These are phyloP conservation scores for Metellina segmentata DNA, from an alignment of 2,888 invertebrate genomes.

Conservation along the genomic window DNA sequence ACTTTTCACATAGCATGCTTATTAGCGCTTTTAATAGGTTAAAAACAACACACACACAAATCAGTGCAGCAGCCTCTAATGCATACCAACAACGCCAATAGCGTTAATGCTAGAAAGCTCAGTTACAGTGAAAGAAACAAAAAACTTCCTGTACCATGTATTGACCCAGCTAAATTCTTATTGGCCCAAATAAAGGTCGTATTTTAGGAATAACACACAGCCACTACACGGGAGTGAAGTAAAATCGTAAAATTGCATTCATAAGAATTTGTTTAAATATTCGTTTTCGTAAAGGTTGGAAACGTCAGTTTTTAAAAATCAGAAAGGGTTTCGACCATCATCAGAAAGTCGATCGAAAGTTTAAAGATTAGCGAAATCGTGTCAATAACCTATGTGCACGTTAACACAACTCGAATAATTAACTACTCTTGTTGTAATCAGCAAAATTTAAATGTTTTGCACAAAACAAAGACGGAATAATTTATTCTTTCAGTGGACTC, in stretches of 20 bases:
- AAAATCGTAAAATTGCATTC: background rate
- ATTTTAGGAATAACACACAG: conserved; percentile 53
- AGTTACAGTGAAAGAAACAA: conserved; percentile 76
- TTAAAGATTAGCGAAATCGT: no score
- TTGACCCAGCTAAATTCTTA: conserved; percentile 73
- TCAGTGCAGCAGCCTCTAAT: conserved; percentile 74
- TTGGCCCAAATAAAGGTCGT: conserved; percentile 61
- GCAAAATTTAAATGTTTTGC: no score
- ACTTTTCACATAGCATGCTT: conserved; percentile 76
- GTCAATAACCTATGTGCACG: no score
- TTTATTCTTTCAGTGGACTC: no score
- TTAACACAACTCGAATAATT: no score
- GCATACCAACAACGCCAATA: conserved; percentile 76
- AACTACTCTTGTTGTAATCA: no score
- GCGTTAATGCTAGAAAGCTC: conserved; percentile 72
- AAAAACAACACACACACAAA: conserved; percentile 76
- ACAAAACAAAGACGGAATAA: no score
- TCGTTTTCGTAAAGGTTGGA: no score
- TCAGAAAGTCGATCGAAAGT: no score
- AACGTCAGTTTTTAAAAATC: no score
- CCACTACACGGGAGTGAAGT: conserved; percentile 21
- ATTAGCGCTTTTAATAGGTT: conserved; percentile 66
- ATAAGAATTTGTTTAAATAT: background rate
- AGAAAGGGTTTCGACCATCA: no score
- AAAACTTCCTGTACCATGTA: conserved; percentile 75